Evolutionary conservation across 2,113 vertebrate species (phyloP).

Genomic region (Erythrolamprus reginae): DNA sequence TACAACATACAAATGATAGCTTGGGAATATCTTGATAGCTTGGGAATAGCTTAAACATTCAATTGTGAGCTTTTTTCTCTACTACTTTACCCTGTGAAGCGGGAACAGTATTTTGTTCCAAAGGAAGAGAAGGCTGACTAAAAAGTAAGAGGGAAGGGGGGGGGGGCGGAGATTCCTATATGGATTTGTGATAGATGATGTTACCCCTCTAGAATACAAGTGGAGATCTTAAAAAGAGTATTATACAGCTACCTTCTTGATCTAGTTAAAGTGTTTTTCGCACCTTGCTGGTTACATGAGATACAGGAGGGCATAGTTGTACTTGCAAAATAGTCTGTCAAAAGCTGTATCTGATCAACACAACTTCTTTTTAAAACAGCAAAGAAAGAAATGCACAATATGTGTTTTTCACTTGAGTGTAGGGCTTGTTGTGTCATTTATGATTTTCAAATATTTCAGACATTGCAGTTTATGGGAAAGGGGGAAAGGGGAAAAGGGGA

Average conservation of each 20-base stretch:
- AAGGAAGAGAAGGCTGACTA: neutral
- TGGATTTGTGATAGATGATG: neutral
- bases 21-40: neutral
- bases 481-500: neutral
- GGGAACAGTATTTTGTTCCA: neutral
- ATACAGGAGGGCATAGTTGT: neutral
- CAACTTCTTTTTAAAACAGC: neutral
- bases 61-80: neutral
- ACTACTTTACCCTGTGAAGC: neutral
- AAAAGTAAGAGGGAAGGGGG: neutral
- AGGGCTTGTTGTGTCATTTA: neutral
- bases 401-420: neutral
- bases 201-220: neutral
- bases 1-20: neutral
- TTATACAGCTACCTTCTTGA: neutral
- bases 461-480: neutral
- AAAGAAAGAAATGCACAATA: neutral
- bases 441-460: neutral
- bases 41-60: neutral
- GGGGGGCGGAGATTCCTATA: too few species aligned
- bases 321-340: neutral
- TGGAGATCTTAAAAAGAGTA: neutral
- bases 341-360: neutral
- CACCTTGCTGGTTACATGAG: neutral
- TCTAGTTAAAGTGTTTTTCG: neutral